Evolutionary conservation across 2,113 vertebrate species (phyloP).

Genomic region (Caracal caracal): DNA sequence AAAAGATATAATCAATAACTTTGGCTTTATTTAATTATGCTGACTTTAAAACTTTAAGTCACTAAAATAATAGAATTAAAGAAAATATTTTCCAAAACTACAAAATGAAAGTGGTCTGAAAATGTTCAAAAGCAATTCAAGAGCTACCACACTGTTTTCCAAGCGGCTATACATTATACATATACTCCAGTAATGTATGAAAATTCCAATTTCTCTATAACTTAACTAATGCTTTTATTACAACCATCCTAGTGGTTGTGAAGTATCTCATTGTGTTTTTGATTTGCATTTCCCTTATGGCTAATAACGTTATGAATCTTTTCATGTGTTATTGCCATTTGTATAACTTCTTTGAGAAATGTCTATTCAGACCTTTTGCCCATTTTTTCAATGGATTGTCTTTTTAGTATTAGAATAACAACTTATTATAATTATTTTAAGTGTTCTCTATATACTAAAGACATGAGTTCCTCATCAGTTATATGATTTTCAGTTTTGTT

Average conservation of each 20-base stretch:
- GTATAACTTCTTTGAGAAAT: neutral
- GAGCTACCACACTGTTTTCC: neutral
- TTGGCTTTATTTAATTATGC: neutral
- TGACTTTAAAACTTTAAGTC: neutral
- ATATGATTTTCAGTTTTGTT: neutral
- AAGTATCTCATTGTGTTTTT: neutral
- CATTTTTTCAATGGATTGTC: neutral
- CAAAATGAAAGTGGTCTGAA: neutral
- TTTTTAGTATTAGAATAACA: neutral
- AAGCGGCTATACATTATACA: neutral
- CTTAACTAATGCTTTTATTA: neutral
- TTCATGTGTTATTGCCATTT: neutral
- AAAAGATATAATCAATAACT: neutral
- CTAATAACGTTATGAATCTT: neutral
- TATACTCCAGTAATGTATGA: neutral
- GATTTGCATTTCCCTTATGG: neutral
- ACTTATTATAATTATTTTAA: neutral
- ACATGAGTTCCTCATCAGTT: neutral
- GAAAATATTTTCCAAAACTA: neutral
- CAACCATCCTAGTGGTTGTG: neutral
- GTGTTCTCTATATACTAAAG: neutral
- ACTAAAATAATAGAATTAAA: neutral
- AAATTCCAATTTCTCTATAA: neutral
- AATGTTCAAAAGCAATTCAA: neutral
- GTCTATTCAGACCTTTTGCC: neutral